These are phyloP conservation scores for Platichthys stellatus DNA, from an alignment of 2,113 vertebrate species.

Conservation along the genomic window DNA sequence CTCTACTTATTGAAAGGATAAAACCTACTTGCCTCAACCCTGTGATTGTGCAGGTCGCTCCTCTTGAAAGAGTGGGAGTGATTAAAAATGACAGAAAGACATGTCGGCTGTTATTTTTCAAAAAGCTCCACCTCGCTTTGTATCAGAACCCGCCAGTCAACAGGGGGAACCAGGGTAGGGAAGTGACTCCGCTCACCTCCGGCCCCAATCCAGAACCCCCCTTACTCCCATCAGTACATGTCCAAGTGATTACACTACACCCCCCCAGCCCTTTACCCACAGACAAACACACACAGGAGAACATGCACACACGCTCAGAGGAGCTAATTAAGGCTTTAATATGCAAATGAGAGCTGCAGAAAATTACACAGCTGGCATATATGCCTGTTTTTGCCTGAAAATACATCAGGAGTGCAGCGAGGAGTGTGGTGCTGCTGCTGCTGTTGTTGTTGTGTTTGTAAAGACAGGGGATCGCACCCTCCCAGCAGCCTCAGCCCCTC, in stretches of 20 bases:
- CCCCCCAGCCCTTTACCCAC: slow-evolving; percentile 26
- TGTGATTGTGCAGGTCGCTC: slow-evolving; percentile 67
- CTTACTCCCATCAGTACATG: slow-evolving; percentile 65
- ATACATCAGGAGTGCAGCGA: slow-evolving; percentile 81
- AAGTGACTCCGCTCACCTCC: slow-evolving; percentile 51
- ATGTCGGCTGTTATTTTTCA: slow-evolving; percentile 84
- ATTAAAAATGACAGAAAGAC: slow-evolving; percentile 82
- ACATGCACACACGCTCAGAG: slow-evolving; percentile 88
- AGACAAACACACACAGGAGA: slow-evolving; percentile 57
- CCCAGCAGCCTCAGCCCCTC: slow-evolving; percentile 32
- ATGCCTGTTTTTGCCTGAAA: slow-evolving; percentile 92
- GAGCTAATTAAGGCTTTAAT: slow-evolving; percentile 99
- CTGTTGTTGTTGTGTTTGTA: slow-evolving; percentile 77
- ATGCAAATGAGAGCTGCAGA: slow-evolving; percentile 96
- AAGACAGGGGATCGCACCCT: slow-evolving; percentile 65
- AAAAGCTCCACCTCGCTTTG: slow-evolving; percentile 65
- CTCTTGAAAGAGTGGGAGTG: slow-evolving; percentile 57
- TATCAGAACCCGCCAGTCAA: slow-evolving; percentile 43
- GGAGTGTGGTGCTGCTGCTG: slow-evolving; percentile 69
- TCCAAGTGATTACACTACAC: slow-evolving; percentile 87
- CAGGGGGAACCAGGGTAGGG: slow-evolving; percentile 21
- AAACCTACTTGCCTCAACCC: slow-evolving; percentile 29
- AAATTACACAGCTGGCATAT: slow-evolving; percentile 99
- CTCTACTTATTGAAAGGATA: not conserved
- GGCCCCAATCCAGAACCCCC: slow-evolving; percentile 76